Percentiles rank a stretch among this genome's conserved stretches.
Conservation (phyloP, 2,888 invertebrate genomes). For the Lamellibrachia columna region DNA sequence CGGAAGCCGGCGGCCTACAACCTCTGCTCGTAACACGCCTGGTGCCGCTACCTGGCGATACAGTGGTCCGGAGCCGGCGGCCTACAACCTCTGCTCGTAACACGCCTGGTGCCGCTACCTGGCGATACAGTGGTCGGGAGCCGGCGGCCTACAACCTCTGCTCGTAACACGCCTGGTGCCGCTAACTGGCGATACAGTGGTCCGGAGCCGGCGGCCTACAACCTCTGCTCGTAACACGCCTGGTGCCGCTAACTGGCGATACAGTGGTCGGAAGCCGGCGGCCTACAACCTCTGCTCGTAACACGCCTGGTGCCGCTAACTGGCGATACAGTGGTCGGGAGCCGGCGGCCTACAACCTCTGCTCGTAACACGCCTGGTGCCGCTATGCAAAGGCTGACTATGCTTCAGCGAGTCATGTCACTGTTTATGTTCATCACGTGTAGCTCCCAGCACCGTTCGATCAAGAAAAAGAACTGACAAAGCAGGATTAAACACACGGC, state of each 20-base stretch:
- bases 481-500: neutral
- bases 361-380: neutral
- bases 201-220: too few relatives aligned
- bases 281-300: neutral
- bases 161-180: too few relatives aligned
- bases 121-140: too few relatives aligned
- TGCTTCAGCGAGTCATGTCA: neutral
- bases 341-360: neutral
- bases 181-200: too few relatives aligned
- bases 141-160: too few relatives aligned
- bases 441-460: neutral
- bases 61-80: too few relatives aligned
- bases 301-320: neutral
- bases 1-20: too few relatives aligned
- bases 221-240: neutral
- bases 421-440: neutral
- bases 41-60: too few relatives aligned
- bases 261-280: neutral
- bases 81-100: too few relatives aligned
- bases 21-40: too few relatives aligned
- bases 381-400: neutral
- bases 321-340: neutral
- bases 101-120: too few relatives aligned
- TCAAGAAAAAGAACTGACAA: neutral
- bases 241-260: neutral